phyloP scores from a whole-genome alignment of 1,140 invertebrate genomes.

The Cardiocondyla obscurior region DNA sequence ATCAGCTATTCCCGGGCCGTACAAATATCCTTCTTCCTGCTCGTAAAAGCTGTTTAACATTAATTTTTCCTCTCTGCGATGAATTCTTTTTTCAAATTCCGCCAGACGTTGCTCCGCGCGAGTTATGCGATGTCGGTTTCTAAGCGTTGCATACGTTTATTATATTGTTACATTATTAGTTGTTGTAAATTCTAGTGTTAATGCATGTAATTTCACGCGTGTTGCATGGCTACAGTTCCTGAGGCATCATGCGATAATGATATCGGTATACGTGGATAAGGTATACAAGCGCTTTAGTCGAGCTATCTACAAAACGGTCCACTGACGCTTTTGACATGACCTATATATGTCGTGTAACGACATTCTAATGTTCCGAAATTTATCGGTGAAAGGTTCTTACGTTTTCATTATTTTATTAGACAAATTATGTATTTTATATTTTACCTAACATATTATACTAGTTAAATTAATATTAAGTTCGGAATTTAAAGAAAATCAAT shows the following conservation, averaged over 20 bases:
- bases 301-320: conserved; percentile 42
- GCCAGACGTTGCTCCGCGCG: no score
- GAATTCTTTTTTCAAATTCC: no score
- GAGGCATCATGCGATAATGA: conserved; percentile 30
- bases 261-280: conserved; percentile 21
- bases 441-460: neutral
- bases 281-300: conserved; percentile 20
- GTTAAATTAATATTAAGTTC: neutral
- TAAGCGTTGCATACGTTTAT: no score
- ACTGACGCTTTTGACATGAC: conserved; percentile 39
- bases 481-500: no score
- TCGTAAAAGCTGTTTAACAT: no score
- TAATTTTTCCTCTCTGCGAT: no score
- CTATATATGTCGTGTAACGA: conserved; percentile 9
- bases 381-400: neutral
- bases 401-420: neutral
- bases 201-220: conserved; percentile 33
- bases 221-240: neutral
- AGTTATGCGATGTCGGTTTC: no score
- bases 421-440: neutral
- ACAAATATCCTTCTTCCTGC: no score
- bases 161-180: conserved; percentile 10
- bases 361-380: neutral
- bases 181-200: neutral
- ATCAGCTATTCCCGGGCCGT: no score